A percentile compares a stretch with the other conserved stretches of the same genome.
These are phyloP conservation scores for Agelaius phoeniceus DNA, from an alignment of 2,113 vertebrate genomes.

Conservation along the genomic window DNA sequence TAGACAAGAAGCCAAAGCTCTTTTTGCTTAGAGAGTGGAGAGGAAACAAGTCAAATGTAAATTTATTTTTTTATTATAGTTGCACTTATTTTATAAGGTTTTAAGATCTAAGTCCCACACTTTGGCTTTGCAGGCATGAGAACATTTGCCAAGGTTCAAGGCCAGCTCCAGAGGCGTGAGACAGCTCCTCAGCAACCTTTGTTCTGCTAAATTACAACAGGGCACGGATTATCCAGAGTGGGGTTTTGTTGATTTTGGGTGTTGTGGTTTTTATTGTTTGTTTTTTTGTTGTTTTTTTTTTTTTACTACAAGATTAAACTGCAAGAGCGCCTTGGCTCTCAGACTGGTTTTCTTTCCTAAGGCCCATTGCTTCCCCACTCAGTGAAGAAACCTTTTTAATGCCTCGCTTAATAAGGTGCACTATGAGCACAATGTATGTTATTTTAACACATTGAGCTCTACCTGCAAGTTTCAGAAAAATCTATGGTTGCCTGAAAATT, in stretches of 20 bases:
- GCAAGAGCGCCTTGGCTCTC: not conserved
- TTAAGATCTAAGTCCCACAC: not conserved
- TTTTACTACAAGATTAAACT: not conserved
- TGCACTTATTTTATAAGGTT: not conserved
- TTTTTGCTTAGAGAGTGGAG: not conserved
- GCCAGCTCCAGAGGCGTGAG: not conserved
- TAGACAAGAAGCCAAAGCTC: not conserved
- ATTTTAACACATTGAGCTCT: not conserved
- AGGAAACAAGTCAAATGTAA: not conserved
- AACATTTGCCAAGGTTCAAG: not conserved
- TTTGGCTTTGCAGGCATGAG: rapidly evolving
- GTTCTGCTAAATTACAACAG: not conserved
- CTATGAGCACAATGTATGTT: not conserved
- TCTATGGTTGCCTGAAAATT: not conserved
- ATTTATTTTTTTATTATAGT: not conserved
- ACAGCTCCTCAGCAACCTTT: not conserved
- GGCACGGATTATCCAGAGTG: not conserved
- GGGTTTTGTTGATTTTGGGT: not conserved
- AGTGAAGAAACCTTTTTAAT: not conserved
- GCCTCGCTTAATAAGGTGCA: not conserved
- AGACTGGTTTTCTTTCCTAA: not conserved
- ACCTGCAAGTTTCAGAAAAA: not conserved
- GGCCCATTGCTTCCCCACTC: not conserved
- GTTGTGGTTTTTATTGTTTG: not conserved
- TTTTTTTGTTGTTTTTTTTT: not conserved